Base-by-base conservation (phyloP, 1,140 invertebrate genomes). In the Diorhabda carinulata region DNA sequence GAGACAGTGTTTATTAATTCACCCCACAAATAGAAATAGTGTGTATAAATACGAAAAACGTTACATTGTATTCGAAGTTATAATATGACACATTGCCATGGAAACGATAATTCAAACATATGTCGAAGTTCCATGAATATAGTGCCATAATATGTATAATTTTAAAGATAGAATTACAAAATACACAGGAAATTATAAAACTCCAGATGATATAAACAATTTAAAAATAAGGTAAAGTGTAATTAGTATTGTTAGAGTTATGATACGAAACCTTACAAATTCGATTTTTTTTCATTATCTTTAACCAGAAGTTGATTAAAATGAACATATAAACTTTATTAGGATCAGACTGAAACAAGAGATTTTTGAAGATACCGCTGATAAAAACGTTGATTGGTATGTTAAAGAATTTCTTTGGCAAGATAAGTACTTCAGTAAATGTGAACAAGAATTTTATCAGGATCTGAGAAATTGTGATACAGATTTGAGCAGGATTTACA, bases 361-460 rank as follows among this genome's bases (percentile, higher is more conserved):
- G 57, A 41, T 41, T 45, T 41, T 9, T 3, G 8, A 47, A 67
- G 47, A 47, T 8, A 61, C 70, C 25, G 47, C 42, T 40, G 68
- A 56, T 6, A 72, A 74, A 57, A 43, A 59, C 10, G 56, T 56
- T 7, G 63, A 70, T 45, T 56, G 47, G 10, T 70, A 58, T n/a
- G 65, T 72, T 57, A 64, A 69, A 59, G 70, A 66, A 10, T 75
- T 79, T 61, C 61, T 61, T 41, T 80, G 79, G 79, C 79, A 80
- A 66, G 64, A 78, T 62, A 80, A 80, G 66, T 41, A 70, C n/a
- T 79, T 76, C 69, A 78, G 73, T 43, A 76, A 72, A 60, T 70
- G 61, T 6, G 77, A 80, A 68, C 68, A 68, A 44, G 69, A 76
- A 45, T 77, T 72, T 65, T 80, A 77, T 67, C 60, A 56, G 41